Evolutionary conservation across 2,797 vertebrate species (phyloP).

Genomic region (Propithecus perrieri): DNA sequence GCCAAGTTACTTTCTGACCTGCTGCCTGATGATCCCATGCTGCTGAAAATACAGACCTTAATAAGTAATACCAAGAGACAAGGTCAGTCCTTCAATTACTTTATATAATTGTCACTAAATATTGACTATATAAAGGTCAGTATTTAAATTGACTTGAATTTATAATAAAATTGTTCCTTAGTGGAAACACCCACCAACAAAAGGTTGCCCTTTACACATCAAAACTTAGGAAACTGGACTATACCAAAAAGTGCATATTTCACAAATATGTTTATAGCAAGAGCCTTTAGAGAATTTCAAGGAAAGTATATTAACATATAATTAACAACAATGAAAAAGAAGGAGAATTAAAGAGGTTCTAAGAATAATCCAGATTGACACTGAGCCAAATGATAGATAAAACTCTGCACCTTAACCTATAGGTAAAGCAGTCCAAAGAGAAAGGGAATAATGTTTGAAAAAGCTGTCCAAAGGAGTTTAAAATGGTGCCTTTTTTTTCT

Average conservation of each 20-base stretch:
- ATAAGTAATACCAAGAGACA: neutral
- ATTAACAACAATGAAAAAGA: neutral
- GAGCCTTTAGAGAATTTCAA: neutral
- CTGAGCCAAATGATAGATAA: neutral
- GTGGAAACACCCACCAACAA: neutral
- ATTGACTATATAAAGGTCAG: neutral
- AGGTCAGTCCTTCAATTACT: neutral
- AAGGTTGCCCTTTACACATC: neutral
- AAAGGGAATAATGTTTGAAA: neutral
- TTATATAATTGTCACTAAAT: neutral
- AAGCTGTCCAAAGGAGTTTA: neutral
- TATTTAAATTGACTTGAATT: conserved; percentile 26
- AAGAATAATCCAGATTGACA: neutral
- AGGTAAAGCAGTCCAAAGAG: neutral
- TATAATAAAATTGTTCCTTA: neutral
- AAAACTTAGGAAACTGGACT: neutral
- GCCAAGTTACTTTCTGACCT: neutral
- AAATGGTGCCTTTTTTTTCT: neutral
- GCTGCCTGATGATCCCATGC: neutral
- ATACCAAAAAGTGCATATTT: neutral
- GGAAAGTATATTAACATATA: neutral
- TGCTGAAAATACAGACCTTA: neutral
- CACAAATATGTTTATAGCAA: neutral
- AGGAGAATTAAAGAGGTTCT: neutral
- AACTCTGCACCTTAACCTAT: neutral